Base-by-base conservation (phyloP, 2,888 invertebrate species). In the Rhimphoctona megacephalus region DNA sequence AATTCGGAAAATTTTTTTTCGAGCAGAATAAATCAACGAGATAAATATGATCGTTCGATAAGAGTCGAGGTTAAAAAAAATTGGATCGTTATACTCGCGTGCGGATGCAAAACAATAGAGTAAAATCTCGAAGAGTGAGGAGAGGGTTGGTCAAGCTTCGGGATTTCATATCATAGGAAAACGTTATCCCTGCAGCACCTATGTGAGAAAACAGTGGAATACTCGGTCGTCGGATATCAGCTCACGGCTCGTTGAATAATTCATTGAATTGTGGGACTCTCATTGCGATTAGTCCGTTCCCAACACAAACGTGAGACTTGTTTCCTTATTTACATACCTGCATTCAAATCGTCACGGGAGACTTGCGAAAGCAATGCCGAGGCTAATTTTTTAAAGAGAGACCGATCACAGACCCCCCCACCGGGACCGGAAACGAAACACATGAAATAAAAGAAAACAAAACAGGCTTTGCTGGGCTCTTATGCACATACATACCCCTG, bases 221-320 rank as follows among this genome's bases (percentile, higher is more conserved):
- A 74, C 78, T 79, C 80, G 57, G 80, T 78, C 82, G 81, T 86
- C 90, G 90, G 90, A 90, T 90, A 90, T 90, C 89, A 90, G 89
- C 89, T 88, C 87, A 87, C 86, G 90, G 80, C 85, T 87, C 87
- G 86, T 85, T 90, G 89, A 90, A 90, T 91, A 89, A 91, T 91
- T 90, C 90, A 90, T 89, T 87, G 89, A 87, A 90, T 89, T 86
- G 83, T 87, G 85, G 83, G 81, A 73, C 78, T 72, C 74, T 78
- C 80, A 54, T 78, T 72, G 54, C 77, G 86, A 86, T 84, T 76
- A 81, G 82, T 86, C 81, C 83, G 61, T 82, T 80, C 81, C 79
- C 72, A 49, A 61, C 49, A 36, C 80, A 46, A 52, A 67, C 61
- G 80, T 80, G 54, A 81, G 74, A 54, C 54, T 43, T n/a, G 25